phyloP scores from a whole-genome alignment of 2,888 invertebrate species.

The Ferdinandea cuprea region DNA sequence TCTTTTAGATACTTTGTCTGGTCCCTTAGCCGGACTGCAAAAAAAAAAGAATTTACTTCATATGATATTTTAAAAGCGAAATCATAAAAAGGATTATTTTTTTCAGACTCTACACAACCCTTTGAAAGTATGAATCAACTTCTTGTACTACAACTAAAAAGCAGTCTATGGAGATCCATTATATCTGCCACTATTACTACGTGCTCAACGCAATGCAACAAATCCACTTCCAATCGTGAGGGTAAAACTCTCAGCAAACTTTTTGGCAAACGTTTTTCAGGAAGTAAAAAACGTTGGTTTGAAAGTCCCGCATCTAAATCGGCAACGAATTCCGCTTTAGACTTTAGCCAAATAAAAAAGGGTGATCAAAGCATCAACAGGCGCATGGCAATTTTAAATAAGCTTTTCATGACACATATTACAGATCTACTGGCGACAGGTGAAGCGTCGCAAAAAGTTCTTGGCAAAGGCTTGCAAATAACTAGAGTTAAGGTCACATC shows the following conservation, averaged over 20 bases:
- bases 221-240: slow-evolving; percentile 75
- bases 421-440: slow-evolving; percentile 91
- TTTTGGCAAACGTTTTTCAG: slow-evolving; percentile 79
- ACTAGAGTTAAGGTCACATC: slow-evolving; percentile 87
- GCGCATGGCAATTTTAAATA: slow-evolving; percentile 88
- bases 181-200: slow-evolving; percentile 12
- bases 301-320: slow-evolving; percentile 75
- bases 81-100: slow-evolving; percentile 1
- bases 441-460: slow-evolving; percentile 85
- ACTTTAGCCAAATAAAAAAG: slow-evolving; percentile 38
- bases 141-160: background rate
- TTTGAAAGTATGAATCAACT: slow-evolving; percentile 51
- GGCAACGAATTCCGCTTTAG: slow-evolving; percentile 45
- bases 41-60: too few relatives aligned
- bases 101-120: background rate
- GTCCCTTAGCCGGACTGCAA: too few relatives aligned
- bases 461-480: slow-evolving; percentile 88
- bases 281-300: slow-evolving; percentile 80
- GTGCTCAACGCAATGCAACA: background rate
- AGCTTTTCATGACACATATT: slow-evolving; percentile 91
- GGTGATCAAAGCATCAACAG: slow-evolving; percentile 80
- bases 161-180: background rate
- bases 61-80: background rate
- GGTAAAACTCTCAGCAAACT: slow-evolving; percentile 81
- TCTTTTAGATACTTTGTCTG: too few relatives aligned